Conservation (phyloP, 2,888 invertebrate species). For the Vesta saturnalis region DNA sequence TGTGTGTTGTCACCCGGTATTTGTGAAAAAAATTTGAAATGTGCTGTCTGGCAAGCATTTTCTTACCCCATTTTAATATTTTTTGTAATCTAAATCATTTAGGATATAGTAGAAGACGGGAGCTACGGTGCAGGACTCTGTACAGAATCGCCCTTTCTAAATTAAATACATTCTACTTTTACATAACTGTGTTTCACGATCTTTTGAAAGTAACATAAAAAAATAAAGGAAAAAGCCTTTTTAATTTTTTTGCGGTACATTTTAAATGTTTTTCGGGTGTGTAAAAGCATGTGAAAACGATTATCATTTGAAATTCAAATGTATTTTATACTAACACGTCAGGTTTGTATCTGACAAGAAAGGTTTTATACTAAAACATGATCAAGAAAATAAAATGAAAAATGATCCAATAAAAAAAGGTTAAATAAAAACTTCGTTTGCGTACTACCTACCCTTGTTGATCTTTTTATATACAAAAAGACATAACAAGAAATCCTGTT, state of each 20-base stretch:
- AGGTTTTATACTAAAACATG: neutral
- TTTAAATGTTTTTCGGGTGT: neutral
- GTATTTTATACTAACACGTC: neutral
- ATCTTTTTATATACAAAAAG: neutral
- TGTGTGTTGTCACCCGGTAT: no score
- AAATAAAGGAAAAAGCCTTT: no score
- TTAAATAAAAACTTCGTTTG: neutral
- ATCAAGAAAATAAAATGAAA: neutral
- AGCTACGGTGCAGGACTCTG: no score
- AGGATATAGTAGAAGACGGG: no score
- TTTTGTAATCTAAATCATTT: no score
- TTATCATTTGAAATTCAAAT: neutral
- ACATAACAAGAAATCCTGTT: constrained; percentile 1
- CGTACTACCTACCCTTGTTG: neutral
- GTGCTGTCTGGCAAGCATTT: no score
- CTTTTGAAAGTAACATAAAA: no score
- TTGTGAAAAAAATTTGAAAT: no score
- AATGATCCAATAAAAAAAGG: neutral
- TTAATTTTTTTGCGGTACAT: neutral
- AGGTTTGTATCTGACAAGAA: neutral
- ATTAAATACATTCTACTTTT: no score
- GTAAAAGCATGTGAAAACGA: neutral
- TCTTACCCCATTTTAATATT: no score
- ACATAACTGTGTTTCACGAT: no score
- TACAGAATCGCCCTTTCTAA: no score